Base-by-base conservation (phyloP, 2,113 vertebrate species). In the Dasyprocta punctata region DNA sequence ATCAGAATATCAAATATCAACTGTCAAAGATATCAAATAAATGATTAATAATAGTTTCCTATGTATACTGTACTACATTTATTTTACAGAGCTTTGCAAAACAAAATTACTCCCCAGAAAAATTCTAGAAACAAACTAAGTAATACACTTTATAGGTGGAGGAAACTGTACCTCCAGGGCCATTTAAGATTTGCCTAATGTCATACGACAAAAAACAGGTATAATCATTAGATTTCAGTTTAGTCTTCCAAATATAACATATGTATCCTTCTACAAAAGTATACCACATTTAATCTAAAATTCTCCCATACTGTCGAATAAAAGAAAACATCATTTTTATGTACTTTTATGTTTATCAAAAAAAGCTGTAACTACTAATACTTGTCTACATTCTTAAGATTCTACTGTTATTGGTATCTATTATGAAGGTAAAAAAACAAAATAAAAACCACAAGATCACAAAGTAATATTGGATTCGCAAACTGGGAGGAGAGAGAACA, bases 201-300 rank as follows among this genome's bases (percentile, higher is more conserved):
- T 58, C 56, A 73, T 5, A 47, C 6, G 17, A 81, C 17, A 95
- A 87, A 54, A 41, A 80, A 91, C 8, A 77, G 80, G 8, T 26
- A 71, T 7, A 86, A 82, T 11, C 17, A 77, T 12, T n/a, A 81
- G n/a, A 67, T 87, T 36, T 71, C 49, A 77, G 33, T 80, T 41
- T 83, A 47, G 30, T 44, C 44, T 86, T 88, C 47, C 73, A 90
- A 87, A 85, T 67, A 67, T 36, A 65, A 77, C 16, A 33, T 14
- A 77, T 67, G 82, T 4, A 5, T 47, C 22, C 49, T 78, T n/a
- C 41, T 85, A 73, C 12, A n/a, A 0, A 54, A 88, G 4, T 41
- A 58, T 30, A 75, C 7, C n/a, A 69, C 26, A 22, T 89, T 89
- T 92, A 60, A 91, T 82, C 90, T 92, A 91, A 93, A 56, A 92